Conservation (phyloP, 2,888 invertebrate species). For the Creontiades dilutus region DNA sequence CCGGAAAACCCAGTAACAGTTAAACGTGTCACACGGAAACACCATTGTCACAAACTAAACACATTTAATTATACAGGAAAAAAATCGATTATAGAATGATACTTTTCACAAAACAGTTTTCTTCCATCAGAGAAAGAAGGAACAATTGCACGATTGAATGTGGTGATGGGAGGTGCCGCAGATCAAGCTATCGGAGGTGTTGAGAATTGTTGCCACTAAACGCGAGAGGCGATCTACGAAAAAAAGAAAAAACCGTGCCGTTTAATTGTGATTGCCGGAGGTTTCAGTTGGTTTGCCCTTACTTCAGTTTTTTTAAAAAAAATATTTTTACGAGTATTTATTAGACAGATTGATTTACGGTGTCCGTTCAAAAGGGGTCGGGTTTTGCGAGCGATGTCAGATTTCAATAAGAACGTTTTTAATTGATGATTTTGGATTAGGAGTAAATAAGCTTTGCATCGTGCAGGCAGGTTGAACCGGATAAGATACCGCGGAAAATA, state of each 20-base stretch:
- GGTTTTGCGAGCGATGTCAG: too few relatives aligned
- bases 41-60: too few relatives aligned
- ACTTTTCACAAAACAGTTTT: background rate
- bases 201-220: background rate
- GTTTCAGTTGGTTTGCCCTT: background rate
- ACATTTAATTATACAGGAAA: too few relatives aligned
- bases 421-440: too few relatives aligned
- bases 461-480: too few relatives aligned
- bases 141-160: constrained; percentile 11
- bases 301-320: background rate
- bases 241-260: background rate
- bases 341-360: too few relatives aligned
- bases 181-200: constrained; percentile 3
- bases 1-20: background rate
- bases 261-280: constrained; percentile 12
- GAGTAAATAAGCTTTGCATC: too few relatives aligned
- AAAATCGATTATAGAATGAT: background rate
- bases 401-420: too few relatives aligned
- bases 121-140: constrained; percentile 2
- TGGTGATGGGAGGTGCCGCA: background rate
- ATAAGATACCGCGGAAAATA: too few relatives aligned
- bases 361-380: too few relatives aligned
- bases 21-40: too few relatives aligned
- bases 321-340: too few relatives aligned
- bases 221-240: background rate